Base-by-base conservation (phyloP, 23 tunicate genomes). In the Trididemnum miniatum region DNA sequence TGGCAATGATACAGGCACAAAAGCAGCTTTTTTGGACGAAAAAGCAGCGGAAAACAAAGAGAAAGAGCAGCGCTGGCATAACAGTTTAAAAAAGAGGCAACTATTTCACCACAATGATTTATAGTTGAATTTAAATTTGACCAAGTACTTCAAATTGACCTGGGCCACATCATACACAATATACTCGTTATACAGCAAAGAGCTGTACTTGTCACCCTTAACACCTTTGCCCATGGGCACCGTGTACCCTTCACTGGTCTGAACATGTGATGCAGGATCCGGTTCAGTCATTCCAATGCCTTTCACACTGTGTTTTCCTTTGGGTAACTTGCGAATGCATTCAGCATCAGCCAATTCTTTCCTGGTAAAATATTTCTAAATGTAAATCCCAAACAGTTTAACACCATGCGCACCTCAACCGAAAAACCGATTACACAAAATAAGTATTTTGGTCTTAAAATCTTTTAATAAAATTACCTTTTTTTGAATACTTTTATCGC, bases 121-220 rank as follows among this genome's bases (percentile, higher is more conserved):
- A 64, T 78, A 82, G 26, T 88, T 34, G 72, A 95, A 95, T 65
- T 90, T 90, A 52, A 85, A 76, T 72, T 95, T 78, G 25, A 95
- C 92, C 67, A 95, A 35, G 65, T 95, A 95, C 57, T 90, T 90
- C 38, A 95, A 69, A 44, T 87, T 83, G 34, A 95, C 99, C 80
- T 95, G 99, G 35, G 99, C 99, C 20, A 86, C 92, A 57, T 95
- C 99, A 75, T 95, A 95, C 20, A 95, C 99, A 29, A 95, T 90
- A 75, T 89, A 95, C 64, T 95, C 99, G 59, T 95, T 95, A 83
- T 95, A 95, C 49, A 95, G 89, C 63, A 95, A 66, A 1, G 85
- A 80, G 65, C 59, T 32, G 34, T 40, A 30, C 20, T 71, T 37
- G 33, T 86, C 88, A 37, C 89, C 77, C 5, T 81, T 34, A 28